These are phyloP conservation scores for Glossosoma conforme DNA, from an alignment of 1,140 invertebrate genomes.

Conservation along the genomic window DNA sequence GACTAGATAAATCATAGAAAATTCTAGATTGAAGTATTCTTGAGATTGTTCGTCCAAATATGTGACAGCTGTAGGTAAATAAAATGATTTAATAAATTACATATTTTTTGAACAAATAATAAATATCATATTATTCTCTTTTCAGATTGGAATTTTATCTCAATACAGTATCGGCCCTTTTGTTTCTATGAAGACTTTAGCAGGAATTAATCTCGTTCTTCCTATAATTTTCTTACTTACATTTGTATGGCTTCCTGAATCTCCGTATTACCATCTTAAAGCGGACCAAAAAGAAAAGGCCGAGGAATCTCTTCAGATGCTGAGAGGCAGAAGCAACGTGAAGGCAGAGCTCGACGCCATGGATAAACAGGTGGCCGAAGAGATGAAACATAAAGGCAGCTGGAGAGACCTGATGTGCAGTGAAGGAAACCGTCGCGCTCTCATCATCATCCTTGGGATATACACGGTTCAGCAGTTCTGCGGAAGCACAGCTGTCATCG, in stretches of 20 bases:
- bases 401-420: constrained; percentile 55
- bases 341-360: constrained; percentile 58
- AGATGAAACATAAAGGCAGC: constrained; percentile 50
- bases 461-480: constrained; percentile 72
- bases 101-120: background rate
- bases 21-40: too few species aligned
- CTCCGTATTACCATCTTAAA: constrained; percentile 65
- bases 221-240: constrained; percentile 58
- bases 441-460: constrained; percentile 59
- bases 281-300: constrained; percentile 57
- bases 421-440: constrained; percentile 56
- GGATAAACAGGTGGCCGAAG: constrained; percentile 52
- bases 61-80: too few species aligned
- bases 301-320: constrained; percentile 53
- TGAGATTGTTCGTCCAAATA: too few species aligned
- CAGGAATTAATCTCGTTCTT: constrained; percentile 53
- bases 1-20: too few species aligned
- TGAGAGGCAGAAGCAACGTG: constrained; percentile 57
- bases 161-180: constrained; percentile 63
- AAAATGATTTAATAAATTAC: background rate
- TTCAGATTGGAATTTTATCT: constrained; percentile 61
- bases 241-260: constrained; percentile 71
- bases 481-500: constrained; percentile 69
- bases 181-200: constrained; percentile 53
- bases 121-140: constrained; percentile 18